These are phyloP conservation scores for Pteronura brasiliensis DNA, from an alignment of 2,113 vertebrate species.

Conservation along the genomic window DNA sequence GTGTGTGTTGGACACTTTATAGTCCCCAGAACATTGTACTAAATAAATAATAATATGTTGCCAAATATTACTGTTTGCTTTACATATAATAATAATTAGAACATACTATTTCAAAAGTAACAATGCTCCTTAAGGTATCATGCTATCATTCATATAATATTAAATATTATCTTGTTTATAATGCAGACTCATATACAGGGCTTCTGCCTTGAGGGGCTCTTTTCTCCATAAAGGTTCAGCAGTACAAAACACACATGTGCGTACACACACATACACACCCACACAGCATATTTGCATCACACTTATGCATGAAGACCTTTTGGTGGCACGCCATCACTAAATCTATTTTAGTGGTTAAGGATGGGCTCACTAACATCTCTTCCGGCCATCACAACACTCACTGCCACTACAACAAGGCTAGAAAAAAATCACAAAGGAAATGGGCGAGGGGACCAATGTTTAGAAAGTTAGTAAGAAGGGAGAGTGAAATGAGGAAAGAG, in stretches of 20 bases:
- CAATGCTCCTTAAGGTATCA: background rate
- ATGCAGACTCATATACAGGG: background rate
- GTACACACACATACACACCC: background rate
- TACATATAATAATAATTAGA: background rate
- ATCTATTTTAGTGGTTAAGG: background rate
- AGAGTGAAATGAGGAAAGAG: background rate
- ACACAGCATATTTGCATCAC: background rate
- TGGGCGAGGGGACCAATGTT: background rate
- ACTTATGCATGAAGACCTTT: background rate
- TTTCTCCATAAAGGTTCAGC: background rate
- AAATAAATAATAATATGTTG: background rate
- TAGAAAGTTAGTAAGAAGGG: background rate
- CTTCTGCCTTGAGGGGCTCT: background rate
- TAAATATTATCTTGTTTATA: background rate
- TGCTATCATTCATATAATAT: background rate
- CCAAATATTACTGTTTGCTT: background rate
- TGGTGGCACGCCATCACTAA: background rate
- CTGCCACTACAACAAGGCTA: background rate
- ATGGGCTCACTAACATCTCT: background rate
- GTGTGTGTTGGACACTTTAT: background rate
- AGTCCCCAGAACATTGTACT: background rate
- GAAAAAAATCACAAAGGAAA: background rate
- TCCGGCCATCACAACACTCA: accelerated
- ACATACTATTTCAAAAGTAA: background rate
- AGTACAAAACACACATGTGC: background rate